Evolutionary conservation across 2,888 invertebrate genomes (phyloP), one percentile per base, ranked within the genome.

Genomic region (Drosophila mayaguana): DNA sequence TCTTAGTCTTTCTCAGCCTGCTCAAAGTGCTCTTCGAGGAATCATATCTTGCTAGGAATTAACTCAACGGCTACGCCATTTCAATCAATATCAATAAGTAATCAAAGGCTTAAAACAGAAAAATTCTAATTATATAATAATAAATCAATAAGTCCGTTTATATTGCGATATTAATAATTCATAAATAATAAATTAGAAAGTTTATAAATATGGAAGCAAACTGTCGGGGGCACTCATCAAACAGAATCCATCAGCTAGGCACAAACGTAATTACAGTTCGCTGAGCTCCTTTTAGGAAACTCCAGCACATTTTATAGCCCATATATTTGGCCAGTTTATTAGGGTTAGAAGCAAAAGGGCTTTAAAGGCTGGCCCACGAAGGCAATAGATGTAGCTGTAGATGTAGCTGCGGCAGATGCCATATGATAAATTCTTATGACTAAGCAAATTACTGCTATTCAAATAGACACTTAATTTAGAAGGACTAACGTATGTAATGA

Each of bases 381-480:
- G 3, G 45, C 16, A 6, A 7, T 8, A 3, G 46, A 22, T 25
- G 25, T n/a, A 11, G 34, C 45, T 43, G 38, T 16, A 2, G 43
- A 20, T 46, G 46, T n/a, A 9, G 28, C 8, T 51, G 18, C 2
- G 14, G 34, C 51, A 18, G 51, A 34, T 45, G 45, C 16, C 67
- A 66, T 63, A 74, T 54, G 75, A 63, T 63, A 71, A 60, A 67
- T 53, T 63, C 63, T 61, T 36, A 71, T 66, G 72, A 46, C 56
- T 6, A 38, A 42, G 42, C 62, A 70, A 78, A 78, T 61, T 54
- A 56, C 62, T 50, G 40, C 51, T 63, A 60, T 63, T 54, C 56
- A 76, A 69, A 77, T 74, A 66, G 70, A 63, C 70, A 74, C 77
- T 66, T 78, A 63, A 74, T 78, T 77, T 78, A 9, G 78, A 60